Base-by-base conservation (phyloP, 2,113 vertebrate genomes). In the Tauraco erythrolophus region DNA sequence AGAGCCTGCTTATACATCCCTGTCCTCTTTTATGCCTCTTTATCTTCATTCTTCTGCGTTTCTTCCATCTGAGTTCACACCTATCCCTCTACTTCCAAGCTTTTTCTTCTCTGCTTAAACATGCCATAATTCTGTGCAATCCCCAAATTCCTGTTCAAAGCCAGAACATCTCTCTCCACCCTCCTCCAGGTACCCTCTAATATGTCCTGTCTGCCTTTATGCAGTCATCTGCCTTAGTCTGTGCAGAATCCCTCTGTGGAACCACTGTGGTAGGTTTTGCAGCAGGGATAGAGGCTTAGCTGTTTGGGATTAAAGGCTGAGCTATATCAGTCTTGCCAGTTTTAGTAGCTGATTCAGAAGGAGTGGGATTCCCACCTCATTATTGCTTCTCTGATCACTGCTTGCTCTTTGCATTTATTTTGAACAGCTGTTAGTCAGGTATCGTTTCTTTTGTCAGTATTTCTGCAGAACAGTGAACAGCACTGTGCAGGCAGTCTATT, bases 401-500 rank as follows among this genome's bases (percentile, higher is more conserved):
- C 14, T 31, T 87, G n/a, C 11, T 68, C 54, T 41, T 62, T 15
- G 35, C 39, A 14, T 25, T 62, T 69, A 12, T 58, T 86, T 80
- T 43, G 10, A 90, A 46, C 13, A 53, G 23, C 4, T 23, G 17
- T 53, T 51, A 35, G 5, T 71, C 53, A 77, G 17, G 10, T 13
- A 46, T 28, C 12, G 12, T 60, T 64, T 69, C 41, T 74, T 74
- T 57, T n/a, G 23, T 35, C 30, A 51, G 30, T 54, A 31, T 51
- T 72, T 57, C 65, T 53, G 14, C 64, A 69, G 50, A 65, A 46
- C 22, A 37, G 23, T 15, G 33, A 81, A 16, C 3, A 46, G 23
- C 0, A 1, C 27, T 69, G 2, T n/a, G 19, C 1, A 4, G 28
- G 23, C 14, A 57, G 7, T 28, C 24, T 66, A 8, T 28, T 51